A percentile compares a stretch with the other conserved stretches of the same genome.
Conservation (phyloP, 2,113 vertebrate genomes). For the Periophthalmus modestus region DNA sequence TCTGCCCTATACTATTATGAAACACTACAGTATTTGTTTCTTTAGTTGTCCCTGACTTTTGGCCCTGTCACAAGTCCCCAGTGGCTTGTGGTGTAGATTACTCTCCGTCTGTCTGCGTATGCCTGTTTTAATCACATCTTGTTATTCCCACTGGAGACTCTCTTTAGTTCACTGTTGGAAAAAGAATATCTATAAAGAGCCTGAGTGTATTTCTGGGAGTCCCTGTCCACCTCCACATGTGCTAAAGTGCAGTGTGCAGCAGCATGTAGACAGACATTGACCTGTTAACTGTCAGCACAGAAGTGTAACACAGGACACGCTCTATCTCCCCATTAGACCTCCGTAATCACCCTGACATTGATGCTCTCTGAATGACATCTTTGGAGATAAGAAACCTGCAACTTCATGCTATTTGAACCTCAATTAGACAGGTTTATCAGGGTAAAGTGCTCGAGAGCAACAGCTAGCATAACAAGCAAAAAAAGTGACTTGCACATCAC, state of each 20-base stretch:
- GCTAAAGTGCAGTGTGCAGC: constrained; percentile 14
- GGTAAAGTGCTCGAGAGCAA: constrained; percentile 32
- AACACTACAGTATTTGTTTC: background rate
- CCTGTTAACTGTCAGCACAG: constrained; percentile 6
- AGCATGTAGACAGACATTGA: constrained; percentile 26
- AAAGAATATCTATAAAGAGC: constrained; percentile 32
- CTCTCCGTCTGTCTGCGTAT: background rate
- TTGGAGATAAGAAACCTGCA: constrained; percentile 54
- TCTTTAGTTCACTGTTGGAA: constrained; percentile 12
- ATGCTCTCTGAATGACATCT: constrained; percentile 35
- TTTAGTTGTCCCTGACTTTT: background rate
- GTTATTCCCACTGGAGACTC: constrained; percentile 20
- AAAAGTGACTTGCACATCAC: constrained; percentile 26
- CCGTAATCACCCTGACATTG: constrained; percentile 38
- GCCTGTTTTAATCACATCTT: constrained; percentile 34
- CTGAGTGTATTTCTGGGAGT: background rate
- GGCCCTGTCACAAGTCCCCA: background rate
- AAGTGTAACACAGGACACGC: constrained; percentile 3
- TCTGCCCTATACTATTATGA: background rate
- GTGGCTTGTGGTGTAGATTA: background rate
- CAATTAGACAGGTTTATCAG: constrained; percentile 43
- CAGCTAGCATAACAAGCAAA: constrained; percentile 33
- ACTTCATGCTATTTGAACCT: constrained; percentile 47
- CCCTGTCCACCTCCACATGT: constrained; percentile 11
- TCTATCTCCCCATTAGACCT: constrained; percentile 25